Percentiles rank a stretch among this genome's conserved stretches.
phyloP scores from a whole-genome alignment of 2,888 invertebrate genomes.

The Cartodere bifasciata region DNA sequence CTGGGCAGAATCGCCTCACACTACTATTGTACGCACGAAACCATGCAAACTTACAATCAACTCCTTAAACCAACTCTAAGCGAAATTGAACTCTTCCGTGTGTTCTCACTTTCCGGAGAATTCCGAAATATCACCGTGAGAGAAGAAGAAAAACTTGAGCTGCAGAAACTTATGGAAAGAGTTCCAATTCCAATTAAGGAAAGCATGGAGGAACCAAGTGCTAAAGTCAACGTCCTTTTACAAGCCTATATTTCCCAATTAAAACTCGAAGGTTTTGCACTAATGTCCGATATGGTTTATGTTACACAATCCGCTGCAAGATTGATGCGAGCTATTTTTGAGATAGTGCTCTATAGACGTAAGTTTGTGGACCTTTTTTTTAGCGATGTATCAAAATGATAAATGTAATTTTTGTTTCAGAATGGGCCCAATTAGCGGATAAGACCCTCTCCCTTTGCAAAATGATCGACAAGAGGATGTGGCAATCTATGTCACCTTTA shows the following conservation, averaged over 20 bases:
- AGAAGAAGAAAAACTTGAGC: conserved; percentile 93
- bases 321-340: conserved; percentile 90
- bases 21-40: conserved; percentile 95
- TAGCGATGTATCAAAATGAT: conserved; percentile 32
- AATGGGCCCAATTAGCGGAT: conserved; percentile 97
- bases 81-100: conserved; percentile 93
- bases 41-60: conserved; percentile 94
- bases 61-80: conserved; percentile 90
- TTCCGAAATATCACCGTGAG: conserved; percentile 87
- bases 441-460: conserved; percentile 93
- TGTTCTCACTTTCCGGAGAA: conserved; percentile 97
- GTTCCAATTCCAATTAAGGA: conserved; percentile 99
- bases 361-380: not conserved
- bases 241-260: conserved; percentile 98
- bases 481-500: conserved; percentile 98
- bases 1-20: conserved; percentile 96
- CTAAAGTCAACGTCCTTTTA: conserved; percentile 89
- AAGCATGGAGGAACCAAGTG: conserved; percentile 93
- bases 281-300: conserved; percentile 99
- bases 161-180: conserved; percentile 85
- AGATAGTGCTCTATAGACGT: conserved; percentile 70
- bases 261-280: conserved; percentile 94
- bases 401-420: conserved; percentile 27
- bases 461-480: conserved; percentile 98
- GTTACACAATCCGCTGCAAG: conserved; percentile 95